Base-by-base conservation (phyloP, 2,113 vertebrate genomes). In the Budorcas taxicolor region DNA sequence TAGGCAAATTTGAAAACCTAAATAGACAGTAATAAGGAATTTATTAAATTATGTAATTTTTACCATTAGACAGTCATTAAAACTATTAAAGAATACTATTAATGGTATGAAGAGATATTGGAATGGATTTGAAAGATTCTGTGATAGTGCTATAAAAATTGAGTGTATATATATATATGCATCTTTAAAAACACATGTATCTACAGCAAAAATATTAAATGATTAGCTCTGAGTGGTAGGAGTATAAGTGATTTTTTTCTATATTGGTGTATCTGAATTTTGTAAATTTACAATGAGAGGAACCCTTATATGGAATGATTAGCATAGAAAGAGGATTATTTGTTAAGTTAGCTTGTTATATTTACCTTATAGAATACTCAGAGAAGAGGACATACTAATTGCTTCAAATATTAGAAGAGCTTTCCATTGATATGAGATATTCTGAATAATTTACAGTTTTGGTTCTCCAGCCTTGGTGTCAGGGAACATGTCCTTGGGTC, bases 1-100 rank as follows among this genome's bases (percentile, higher is more conserved):
- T 53, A 53, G 29, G 52, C 67, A 90, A 47, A 90, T 95, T 90
- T 76, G 55, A 60, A 95, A 96, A 90, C 58, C 55, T 94, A 71
- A 53, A 90, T 83, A 87, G 27, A 60, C 27, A 60, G 33, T 95
- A 74, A 60, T 50, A 90, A 89, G 15, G 45, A 64, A 71, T 90
- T 97, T 90, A 89, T 90, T 92, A 76, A 91, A 43, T 58, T 81
- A 57, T 91, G 27, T 60, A 53, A 60, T 95, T 93, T 94, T 87
- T 71, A 57, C 67, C 82, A 50, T 91, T 95, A 71, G 64, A 3
- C 14, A 95, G 29, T 9, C 58, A 57, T 62, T 96, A 89, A 82
- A 86, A 83, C 45, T 5, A 85, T 50, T 83, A 74, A 97, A 91
- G 29, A 82, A 81, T 55, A 71, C 33, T 85, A 33, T 50, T 95